Conservation (phyloP, 2,888 invertebrate genomes). For the Melipona bicolor region DNA sequence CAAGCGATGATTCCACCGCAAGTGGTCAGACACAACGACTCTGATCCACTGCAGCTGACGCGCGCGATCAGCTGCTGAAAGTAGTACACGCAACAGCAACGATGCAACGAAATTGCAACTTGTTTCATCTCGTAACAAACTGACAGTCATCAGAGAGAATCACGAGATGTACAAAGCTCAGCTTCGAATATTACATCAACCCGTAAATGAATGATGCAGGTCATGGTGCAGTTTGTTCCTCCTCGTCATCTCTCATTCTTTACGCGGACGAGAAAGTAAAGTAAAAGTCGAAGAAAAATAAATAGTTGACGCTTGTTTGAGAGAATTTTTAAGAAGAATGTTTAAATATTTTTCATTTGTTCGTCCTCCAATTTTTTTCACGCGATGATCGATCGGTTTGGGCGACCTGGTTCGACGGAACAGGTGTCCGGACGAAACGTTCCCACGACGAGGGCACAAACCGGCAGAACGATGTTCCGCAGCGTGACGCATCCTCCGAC, state of each 20-base stretch:
- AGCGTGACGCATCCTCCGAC: conserved; percentile 34
- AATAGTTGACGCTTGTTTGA: no score
- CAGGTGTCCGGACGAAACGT: neutral
- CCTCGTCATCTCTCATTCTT: no score
- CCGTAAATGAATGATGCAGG: neutral
- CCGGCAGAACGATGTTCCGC: conserved; percentile 8
- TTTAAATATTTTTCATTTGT: no score
- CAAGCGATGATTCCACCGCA: neutral
- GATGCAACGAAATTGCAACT: conserved; percentile 21
- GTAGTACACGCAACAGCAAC: neutral
- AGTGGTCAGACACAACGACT: neutral
- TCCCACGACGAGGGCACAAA: neutral
- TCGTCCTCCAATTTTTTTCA: no score
- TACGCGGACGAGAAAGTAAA: no score
- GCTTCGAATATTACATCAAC: neutral
- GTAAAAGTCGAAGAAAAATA: no score
- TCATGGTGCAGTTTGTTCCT: no score
- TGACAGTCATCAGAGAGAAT: conserved; percentile 49
- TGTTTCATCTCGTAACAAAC: conserved; percentile 52
- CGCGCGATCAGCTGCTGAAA: conserved; percentile 8
- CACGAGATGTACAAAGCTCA: conserved; percentile 21
- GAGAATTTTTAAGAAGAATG: no score
- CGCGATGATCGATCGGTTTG: neutral
- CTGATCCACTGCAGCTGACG: neutral
- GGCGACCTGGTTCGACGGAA: neutral